These are phyloP conservation scores for Aphis craccivora DNA, from an alignment of 1,140 invertebrate genomes.

Conservation along the genomic window DNA sequence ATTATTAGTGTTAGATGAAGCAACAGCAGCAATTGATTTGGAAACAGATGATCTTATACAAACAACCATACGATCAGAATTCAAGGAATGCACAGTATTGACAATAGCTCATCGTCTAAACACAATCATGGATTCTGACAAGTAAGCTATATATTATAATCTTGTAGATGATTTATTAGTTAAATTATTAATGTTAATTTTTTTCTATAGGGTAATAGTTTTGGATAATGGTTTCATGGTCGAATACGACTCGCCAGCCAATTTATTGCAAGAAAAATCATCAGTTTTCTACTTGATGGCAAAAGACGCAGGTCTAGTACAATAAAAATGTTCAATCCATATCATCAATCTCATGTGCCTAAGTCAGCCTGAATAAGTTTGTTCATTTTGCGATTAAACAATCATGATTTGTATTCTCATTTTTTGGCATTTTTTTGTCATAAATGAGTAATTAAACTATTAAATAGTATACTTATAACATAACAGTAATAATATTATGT, in stretches of 20 bases:
- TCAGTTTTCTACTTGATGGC: slow-evolving; percentile 93
- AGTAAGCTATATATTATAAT: slow-evolving; percentile 58
- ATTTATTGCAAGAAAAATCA: slow-evolving; percentile 77
- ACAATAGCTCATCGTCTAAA: slow-evolving; percentile 95
- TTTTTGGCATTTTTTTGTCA: not conserved
- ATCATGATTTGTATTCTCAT: not conserved
- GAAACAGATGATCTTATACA: slow-evolving; percentile 92
- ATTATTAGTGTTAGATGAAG: slow-evolving; percentile 90
- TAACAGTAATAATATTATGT: not conserved
- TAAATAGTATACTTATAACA: slow-evolving; percentile 22
- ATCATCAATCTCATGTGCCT: not conserved
- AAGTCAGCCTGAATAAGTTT: not conserved
- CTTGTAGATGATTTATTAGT: not conserved
- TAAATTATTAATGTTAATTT: slow-evolving; percentile 42
- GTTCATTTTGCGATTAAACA: not conserved
- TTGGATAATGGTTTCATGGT: slow-evolving; percentile 84
- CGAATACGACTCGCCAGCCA: slow-evolving; percentile 81
- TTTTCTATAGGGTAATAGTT: slow-evolving; percentile 80
- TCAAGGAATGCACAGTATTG: slow-evolving; percentile 87
- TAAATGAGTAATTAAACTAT: slow-evolving; percentile 14
- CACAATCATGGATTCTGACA: slow-evolving; percentile 91
- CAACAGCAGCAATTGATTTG: slow-evolving; percentile 90
- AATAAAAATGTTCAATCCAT: not conserved
- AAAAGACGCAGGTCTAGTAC: slow-evolving; percentile 83
- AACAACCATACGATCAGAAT: slow-evolving; percentile 87